Percentiles rank a stretch among this genome's conserved stretches.
phyloP scores from a whole-genome alignment of 53 echinoderm and acorn worm species.

The Temnopleurus reevesii region DNA sequence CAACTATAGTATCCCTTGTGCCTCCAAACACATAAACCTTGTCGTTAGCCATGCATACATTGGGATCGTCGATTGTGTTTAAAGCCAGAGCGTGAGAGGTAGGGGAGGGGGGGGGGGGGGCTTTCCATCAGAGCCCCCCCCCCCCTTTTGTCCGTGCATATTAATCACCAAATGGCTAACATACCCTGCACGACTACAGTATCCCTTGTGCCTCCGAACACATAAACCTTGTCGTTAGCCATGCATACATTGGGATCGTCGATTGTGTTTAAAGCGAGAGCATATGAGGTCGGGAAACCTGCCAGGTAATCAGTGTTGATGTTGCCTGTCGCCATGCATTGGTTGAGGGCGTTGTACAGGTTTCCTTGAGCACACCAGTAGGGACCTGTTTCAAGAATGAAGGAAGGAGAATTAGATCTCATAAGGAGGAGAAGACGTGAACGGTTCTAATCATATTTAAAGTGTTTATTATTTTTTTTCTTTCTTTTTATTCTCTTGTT shows the following conservation, averaged over 20 bases:
- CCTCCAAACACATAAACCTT: slow-evolving; percentile 80
- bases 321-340: slow-evolving; percentile 58
- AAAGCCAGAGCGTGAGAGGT: slow-evolving; percentile 41
- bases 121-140: no score
- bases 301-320: slow-evolving; percentile 65
- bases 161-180: no score
- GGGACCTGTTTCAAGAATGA: slow-evolving; percentile 56
- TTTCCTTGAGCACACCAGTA: slow-evolving; percentile 75
- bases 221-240: slow-evolving; percentile 62
- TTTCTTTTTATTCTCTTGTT: no score
- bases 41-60: slow-evolving; percentile 55
- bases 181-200: slow-evolving; percentile 67
- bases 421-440: no score
- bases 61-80: slow-evolving; percentile 63
- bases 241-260: slow-evolving; percentile 67
- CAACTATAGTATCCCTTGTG: slow-evolving; percentile 61
- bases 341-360: not conserved
- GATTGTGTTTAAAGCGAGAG: slow-evolving; percentile 34
- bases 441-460: no score
- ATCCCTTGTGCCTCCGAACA: slow-evolving; percentile 74
- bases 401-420: no score
- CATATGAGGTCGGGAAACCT: slow-evolving; percentile 52
- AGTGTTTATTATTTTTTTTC: no score
- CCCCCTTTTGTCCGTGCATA: no score
- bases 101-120: no score